These are phyloP conservation scores for Atherinomorus stipes DNA, from an alignment of 2,113 vertebrate genomes.

Conservation along the genomic window DNA sequence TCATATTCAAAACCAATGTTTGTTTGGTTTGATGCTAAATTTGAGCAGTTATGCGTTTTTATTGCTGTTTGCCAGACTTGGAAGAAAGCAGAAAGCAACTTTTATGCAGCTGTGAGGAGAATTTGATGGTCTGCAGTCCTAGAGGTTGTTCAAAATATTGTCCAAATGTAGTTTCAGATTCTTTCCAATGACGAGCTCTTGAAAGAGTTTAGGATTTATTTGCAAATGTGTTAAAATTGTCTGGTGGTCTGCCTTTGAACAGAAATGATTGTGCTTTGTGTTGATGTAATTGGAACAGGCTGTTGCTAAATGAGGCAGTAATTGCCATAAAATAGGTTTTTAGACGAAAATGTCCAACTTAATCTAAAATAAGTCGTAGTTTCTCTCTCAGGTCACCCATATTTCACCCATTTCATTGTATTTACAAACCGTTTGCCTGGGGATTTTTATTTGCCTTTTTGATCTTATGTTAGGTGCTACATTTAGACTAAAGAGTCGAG, in stretches of 20 bases:
- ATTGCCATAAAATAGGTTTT: constrained; percentile 72
- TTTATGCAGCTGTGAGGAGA: constrained; percentile 36
- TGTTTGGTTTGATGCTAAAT: constrained; percentile 34
- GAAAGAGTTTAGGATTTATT: constrained; percentile 17
- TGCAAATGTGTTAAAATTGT: constrained; percentile 43
- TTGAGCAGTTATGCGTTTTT: constrained; percentile 16
- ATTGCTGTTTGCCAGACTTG: constrained; percentile 15
- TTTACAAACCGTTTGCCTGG: constrained; percentile 29
- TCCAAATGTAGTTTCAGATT: constrained; percentile 56
- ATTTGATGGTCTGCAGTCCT: constrained; percentile 42
- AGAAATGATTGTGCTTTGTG: constrained; percentile 47
- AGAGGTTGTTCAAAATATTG: constrained; percentile 43
- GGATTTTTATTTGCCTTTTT: constrained; percentile 52
- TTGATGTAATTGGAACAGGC: constrained; percentile 65
- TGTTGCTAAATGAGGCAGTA: constrained; percentile 71
- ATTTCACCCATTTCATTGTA: constrained; percentile 41
- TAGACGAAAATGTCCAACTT: constrained; percentile 46
- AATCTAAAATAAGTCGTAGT: constrained; percentile 12
- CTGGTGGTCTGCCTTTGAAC: constrained; percentile 55
- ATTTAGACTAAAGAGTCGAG: constrained; percentile 47
- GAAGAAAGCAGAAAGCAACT: constrained; percentile 33
- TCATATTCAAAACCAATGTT: constrained; percentile 11
- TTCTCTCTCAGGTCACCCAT: constrained; percentile 43
- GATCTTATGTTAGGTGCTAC: constrained; percentile 69
- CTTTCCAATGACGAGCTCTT: constrained; percentile 23